A percentile compares a stretch with the other conserved stretches of the same genome.
Conservation (phyloP, 2,888 invertebrate species). For the Lucinisca nassula region DNA sequence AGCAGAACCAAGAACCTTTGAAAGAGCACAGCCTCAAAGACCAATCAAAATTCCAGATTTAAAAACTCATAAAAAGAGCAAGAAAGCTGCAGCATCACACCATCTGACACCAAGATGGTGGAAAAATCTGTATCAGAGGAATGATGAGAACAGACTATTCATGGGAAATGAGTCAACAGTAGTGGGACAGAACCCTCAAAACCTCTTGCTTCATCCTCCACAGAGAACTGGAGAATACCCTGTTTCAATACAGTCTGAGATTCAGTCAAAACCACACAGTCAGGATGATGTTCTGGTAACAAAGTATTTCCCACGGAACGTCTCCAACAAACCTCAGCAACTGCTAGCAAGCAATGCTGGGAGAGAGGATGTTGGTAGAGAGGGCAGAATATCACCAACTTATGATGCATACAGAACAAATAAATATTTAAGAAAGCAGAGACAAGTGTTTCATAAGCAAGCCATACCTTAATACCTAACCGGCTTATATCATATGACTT, state of each 20-base stretch:
- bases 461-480: neutral
- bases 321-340: constrained; percentile 41
- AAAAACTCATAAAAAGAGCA: neutral
- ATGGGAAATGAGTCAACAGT: constrained; percentile 23
- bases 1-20: neutral
- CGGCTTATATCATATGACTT: too few relatives aligned
- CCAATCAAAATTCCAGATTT: neutral
- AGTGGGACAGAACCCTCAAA: neutral
- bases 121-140: constrained; percentile 58
- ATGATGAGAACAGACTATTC: constrained; percentile 49
- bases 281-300: constrained; percentile 42
- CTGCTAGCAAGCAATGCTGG: neutral
- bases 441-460: constrained; percentile 1
- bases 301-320: constrained; percentile 30
- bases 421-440: neutral
- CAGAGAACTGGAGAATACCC: too few relatives aligned
- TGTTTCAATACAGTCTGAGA: neutral
- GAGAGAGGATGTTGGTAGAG: constrained; percentile 7
- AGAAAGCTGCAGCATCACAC: neutral
- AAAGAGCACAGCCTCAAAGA: neutral
- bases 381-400: neutral
- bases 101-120: constrained; percentile 67
- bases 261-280: constrained; percentile 9
- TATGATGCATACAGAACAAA: neutral
- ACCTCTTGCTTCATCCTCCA: neutral